Base-by-base conservation (phyloP, 1,140 invertebrate species). In the Drosophila lini region DNA sequence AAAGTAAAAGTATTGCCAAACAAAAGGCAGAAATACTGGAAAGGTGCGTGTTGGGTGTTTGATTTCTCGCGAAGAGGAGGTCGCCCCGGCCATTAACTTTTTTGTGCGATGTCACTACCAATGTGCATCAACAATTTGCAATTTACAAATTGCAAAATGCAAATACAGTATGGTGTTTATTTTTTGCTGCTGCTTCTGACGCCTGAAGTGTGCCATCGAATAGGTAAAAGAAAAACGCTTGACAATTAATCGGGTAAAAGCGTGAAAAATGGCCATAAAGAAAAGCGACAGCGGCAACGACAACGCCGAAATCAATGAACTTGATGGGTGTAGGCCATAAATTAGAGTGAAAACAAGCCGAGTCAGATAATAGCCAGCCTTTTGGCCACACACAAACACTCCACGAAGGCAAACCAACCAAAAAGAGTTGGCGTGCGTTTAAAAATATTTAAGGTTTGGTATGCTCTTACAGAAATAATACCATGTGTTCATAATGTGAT, bases 311-410 rank as follows among this genome's bases (percentile, higher is more conserved):
- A 78, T 83, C 81, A 84, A 84, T 84, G 81, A 84, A 84, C 81
- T 84, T 79, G 75, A 60, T 64, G 75, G 76, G 76, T 83, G 65
- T 70, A 62, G 73, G 67, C 74, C 78, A 84, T 84, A 84, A 84
- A 84, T 84, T 73, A 77, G 81, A 84, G 77, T 80, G 81, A 83
- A 83, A 84, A 84, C 81, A 84, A 77, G 81, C 75, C 48, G 1
- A 47, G 38, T 64, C 67, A 80, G 81, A 83, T 65, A 78, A 77
- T 82, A 57, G 62, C 53, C 74, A 40, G 58, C 45, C 62, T 69
- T 56, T 53, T 45, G 69, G 80, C 75, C 80, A 61, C 74, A 69
- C 64, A 58, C 63, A 13, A 60, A 25, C 56, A 44, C 42, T 41
- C 34, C 19, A 11, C 7, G n/a, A 34, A 13, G 19, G 41, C 55